These are phyloP conservation scores for Daboia siamensis DNA, from an alignment of 2,113 vertebrate genomes.

Conservation along the genomic window DNA sequence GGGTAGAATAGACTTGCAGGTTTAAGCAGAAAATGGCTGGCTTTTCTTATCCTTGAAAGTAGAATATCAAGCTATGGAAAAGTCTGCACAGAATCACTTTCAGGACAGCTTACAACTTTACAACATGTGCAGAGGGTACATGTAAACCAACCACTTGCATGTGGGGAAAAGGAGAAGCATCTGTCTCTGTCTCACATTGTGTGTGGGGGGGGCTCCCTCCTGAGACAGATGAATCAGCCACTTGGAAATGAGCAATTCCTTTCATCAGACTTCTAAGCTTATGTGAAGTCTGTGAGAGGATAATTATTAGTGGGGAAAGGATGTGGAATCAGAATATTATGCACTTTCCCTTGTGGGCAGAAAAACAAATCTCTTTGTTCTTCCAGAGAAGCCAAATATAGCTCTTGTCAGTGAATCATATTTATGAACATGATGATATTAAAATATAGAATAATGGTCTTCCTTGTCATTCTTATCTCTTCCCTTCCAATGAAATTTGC, in stretches of 20 bases:
- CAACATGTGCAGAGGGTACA: background rate
- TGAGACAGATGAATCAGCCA: conserved; percentile 27
- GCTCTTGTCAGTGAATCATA: conserved; percentile 24
- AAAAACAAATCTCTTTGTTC: conserved; percentile 27
- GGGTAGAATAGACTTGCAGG: background rate
- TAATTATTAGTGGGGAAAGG: conserved; percentile 19
- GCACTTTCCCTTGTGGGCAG: conserved; percentile 34
- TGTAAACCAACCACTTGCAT: background rate
- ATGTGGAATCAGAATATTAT: conserved; percentile 27
- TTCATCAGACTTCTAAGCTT: conserved; percentile 30
- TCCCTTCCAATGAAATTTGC: conserved; percentile 8
- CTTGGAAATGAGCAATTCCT: conserved; percentile 31
- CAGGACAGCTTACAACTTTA: background rate
- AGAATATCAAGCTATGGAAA: background rate
- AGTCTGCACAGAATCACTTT: too few species aligned
- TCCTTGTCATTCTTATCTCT: background rate
- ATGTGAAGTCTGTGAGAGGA: conserved; percentile 32
- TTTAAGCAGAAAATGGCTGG: background rate
- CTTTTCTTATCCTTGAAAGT: background rate
- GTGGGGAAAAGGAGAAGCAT: conserved; percentile 32
- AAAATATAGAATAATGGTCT: background rate
- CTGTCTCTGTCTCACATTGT: conserved; percentile 21
- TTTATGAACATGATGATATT: conserved; percentile 4
- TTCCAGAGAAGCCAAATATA: conserved; percentile 21
- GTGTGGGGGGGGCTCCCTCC: conserved; percentile 15